A percentile compares a stretch with the other conserved stretches of the same genome.
phyloP scores from a whole-genome alignment of 37 sponge, comb jelly and placozoan species.

The Agelas oroides region DNA sequence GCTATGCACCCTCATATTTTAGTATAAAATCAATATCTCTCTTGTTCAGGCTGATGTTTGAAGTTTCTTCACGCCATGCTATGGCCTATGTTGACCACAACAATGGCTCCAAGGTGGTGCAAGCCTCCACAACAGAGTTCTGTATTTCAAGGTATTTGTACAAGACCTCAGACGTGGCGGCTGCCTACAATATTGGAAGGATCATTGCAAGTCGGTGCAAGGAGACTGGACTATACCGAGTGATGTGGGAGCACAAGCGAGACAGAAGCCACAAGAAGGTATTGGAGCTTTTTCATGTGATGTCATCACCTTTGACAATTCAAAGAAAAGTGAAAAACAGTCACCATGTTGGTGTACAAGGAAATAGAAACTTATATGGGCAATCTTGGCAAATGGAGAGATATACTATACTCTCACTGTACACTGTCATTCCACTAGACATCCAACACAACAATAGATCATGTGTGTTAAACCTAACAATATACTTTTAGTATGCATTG shows the following conservation, averaged over 20 bases:
- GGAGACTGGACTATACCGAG: conserved; percentile 71
- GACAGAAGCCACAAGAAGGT: conserved; percentile 61
- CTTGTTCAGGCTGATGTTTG: conserved; percentile 58
- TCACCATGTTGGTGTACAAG: too few relatives aligned
- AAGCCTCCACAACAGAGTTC: conserved; percentile 89
- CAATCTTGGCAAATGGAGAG: too few relatives aligned
- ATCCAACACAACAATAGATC: too few relatives aligned
- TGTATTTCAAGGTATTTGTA: conserved; percentile 86
- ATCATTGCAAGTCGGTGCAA: conserved; percentile 74
- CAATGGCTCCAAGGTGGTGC: conserved; percentile 72
- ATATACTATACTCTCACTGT: too few relatives aligned
- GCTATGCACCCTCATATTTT: too few relatives aligned
- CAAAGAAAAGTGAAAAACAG: too few relatives aligned
- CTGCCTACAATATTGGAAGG: conserved; percentile 85
- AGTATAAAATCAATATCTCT: neutral
- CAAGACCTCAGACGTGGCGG: conserved; percentile 86
- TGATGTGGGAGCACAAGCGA: conserved; percentile 83
- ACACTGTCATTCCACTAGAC: too few relatives aligned
- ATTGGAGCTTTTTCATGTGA: neutral
- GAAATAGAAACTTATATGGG: too few relatives aligned
- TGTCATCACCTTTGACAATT: neutral
- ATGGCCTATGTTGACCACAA: conserved; percentile 84
- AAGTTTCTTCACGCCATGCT: conserved; percentile 65
- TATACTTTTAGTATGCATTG: too few relatives aligned
- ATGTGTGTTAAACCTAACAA: too few relatives aligned